Evolutionary conservation across 2,113 vertebrate species (phyloP), one percentile per base, ranked within the genome.

Genomic region (Pangasianodon gigas): DNA sequence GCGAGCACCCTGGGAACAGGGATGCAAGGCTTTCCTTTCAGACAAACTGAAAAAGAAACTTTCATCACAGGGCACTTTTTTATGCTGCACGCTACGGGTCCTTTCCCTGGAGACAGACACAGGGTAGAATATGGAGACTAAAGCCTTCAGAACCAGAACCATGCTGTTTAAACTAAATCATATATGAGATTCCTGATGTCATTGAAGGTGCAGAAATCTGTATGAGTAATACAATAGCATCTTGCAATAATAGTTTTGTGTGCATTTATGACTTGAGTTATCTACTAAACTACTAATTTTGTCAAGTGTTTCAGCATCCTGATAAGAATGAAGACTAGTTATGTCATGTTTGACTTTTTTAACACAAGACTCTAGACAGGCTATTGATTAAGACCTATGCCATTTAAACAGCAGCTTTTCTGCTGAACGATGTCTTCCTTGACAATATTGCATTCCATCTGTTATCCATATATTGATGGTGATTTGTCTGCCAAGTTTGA

Each of bases 311-410:
- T 95, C 94, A 95, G 95, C 92, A 89, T 93, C 91, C 89, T 87
- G 87, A 10, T 80, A 7, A 80, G 51, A 46, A 62, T 16, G 14
- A 18, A 44, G 11, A 18, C 67, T 91, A 89, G 88, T 94, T 92
- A 93, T 92, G 92, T 86, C 92, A 94, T 91, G 87, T 95, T 93
- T 93, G 92, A 93, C 32, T 46, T 95, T 90, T 13, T 79, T 89
- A 89, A 95, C 93, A 93, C 93, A 95, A 95, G 94, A 92, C 89
- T 92, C 95, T 95, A 95, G 93, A 94, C 91, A 60, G 77, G 80
- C 87, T 95, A 96, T 95, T 91, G 95, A 95, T 93, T 90, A 91
- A 92, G 90, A 91, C 92, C 91, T 92, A 93, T 91, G 93, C 51
- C 74, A 91, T 94, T 95, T 94, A 92, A 95, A 96, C 56, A 90